Base-by-base conservation (phyloP, 2,888 invertebrate species). In the Saturnia japonica region DNA sequence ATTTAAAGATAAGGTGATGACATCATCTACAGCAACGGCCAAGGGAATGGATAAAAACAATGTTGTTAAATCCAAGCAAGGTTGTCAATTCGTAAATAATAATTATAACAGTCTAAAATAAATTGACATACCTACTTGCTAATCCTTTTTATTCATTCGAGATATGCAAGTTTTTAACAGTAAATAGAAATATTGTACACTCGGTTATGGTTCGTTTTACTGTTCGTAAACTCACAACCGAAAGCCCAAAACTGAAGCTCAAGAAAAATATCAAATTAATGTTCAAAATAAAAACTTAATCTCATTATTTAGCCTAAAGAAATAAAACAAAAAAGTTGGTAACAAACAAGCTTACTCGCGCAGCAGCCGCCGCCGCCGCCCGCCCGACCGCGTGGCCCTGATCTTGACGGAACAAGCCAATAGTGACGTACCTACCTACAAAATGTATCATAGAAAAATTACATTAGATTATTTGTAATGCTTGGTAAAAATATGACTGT, bases 301-400 rank as follows among this genome's bases (percentile, higher is more conserved):
- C 14, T 60, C 9, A 64, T 40, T 64, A 40, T 40, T 8, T 16
- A 34, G 4, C 28, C 4, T 16, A n/a, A 1, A 62, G 19, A 40
- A 64, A 8, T 3, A 40, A 64, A 64, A 64, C 16, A 64, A 64
- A 64, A 64, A 85, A 84, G 75, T 81, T 81, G 81, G 82, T 78
- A 84, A 85, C 84, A 83, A 83, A 80, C 84, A 82, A 85, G 82
- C 85, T 85, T 81, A 76, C 77, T 72, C 75, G 80, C 78, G 81
- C 82, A 88, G 87, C 83, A 89, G 83, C 14, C 84, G 9, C 11
- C 54, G 54, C 22, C 22, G 22, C 22, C 11, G 22, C 22, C 22
- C 22, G 22, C 22, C 22, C 54, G 91, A 90, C 89, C 89, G 87
- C 85, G 79, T 88, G 89, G 88, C 92, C 91, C 85, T 92, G 93